Evolutionary conservation across 2,797 vertebrate species (phyloP), one percentile per base, ranked within the genome.

Genomic region (Diglossa cyanea): DNA sequence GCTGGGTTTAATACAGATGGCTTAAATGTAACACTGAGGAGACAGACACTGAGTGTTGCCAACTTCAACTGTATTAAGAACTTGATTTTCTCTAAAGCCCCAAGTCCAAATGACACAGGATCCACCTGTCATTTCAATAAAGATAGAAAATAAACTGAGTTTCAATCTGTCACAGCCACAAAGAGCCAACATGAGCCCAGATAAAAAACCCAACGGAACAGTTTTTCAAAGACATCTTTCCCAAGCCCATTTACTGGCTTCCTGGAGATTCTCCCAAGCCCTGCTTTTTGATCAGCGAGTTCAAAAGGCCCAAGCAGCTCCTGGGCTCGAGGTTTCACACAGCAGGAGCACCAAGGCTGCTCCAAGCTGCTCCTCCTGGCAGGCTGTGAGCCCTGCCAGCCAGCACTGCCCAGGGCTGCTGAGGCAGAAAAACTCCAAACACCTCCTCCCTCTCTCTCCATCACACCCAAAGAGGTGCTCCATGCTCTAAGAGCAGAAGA

Each of bases 101-200:
- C 31, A 67, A 60, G 86, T 58, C 45, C 6, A 1, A 82, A 65
- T 3, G 6, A 92, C 13, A 47, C 11, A 60, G 50, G 35, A 40
- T n/a, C 30, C 51, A 66, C 14, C 28, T 40, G 35, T 2, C 78
- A 76, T 15, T 80, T 63, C 26, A 71, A 66, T 50, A 81, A 81
- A 89, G 30, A 57, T 0, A 75, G 39, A 4, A 62, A 81, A 50
- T 84, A 77, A 75, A 33, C 6, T 0, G 0, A 78, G 8, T 54
- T 90, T 61, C 31, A 39, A 5, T 50, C 63, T 65, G 63, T 33
- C 65, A 80, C 35, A 9, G 78, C 65, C 67, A 54, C n/a, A 65
- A 19, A 70, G 47, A 81, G 37, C 65, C 60, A 72, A 42, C 39
- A n/a, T 0, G 5, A 90, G 58, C n/a, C 44, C 0, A 0, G 62